These are phyloP conservation scores for Heterotis niloticus DNA, from an alignment of 2,113 vertebrate species.

Conservation along the genomic window DNA sequence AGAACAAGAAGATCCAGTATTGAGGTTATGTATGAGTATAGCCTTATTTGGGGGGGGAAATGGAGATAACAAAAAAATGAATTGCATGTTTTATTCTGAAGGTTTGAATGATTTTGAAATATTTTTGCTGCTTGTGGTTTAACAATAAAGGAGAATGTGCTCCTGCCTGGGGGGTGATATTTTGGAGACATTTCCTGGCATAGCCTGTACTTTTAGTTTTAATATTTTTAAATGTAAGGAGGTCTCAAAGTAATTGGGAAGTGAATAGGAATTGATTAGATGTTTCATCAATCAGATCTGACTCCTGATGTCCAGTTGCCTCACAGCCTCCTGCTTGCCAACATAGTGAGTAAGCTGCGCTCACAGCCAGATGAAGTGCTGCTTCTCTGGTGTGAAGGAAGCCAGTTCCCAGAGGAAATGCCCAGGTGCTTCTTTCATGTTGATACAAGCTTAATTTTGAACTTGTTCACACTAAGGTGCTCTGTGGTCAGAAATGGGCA, in stretches of 20 bases:
- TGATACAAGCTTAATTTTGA: neutral
- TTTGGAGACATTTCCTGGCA: no score
- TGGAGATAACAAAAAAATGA: no score
- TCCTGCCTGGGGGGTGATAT: no score
- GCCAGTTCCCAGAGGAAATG: slow-evolving; percentile 56
- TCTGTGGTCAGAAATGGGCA: no score
- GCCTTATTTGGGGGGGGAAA: neutral
- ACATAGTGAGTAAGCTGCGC: slow-evolving; percentile 71
- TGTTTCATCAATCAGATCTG: slow-evolving; percentile 56
- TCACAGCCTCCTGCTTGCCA: slow-evolving; percentile 77
- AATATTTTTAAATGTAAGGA: no score
- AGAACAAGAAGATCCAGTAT: neutral
- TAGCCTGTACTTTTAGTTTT: no score
- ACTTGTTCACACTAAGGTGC: neutral
- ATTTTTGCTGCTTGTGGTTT: no score
- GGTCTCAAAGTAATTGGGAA: no score
- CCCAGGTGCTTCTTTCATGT: slow-evolving; percentile 48
- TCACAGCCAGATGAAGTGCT: slow-evolving; percentile 72
- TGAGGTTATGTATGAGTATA: neutral
- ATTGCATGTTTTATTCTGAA: no score
- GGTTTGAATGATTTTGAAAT: no score
- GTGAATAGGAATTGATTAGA: neutral
- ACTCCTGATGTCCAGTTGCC: slow-evolving; percentile 71
- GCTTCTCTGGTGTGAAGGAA: slow-evolving; percentile 73
- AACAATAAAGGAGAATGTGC: no score